Conservation (phyloP, 2,888 invertebrate genomes). For the Oscheius sp. region DNA sequence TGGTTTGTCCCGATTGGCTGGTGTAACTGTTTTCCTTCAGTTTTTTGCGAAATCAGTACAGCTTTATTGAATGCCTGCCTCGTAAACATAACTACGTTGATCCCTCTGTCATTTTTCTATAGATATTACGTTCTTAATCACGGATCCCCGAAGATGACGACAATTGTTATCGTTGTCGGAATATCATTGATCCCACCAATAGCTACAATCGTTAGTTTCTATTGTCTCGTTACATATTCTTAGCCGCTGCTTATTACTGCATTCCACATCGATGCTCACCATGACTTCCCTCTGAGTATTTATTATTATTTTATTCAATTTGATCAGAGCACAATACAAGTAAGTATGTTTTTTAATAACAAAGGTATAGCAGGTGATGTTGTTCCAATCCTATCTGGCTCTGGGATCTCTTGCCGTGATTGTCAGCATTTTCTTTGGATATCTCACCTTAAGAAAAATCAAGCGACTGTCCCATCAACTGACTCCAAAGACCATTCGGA, state of each 20-base stretch:
- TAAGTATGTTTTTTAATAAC: not conserved
- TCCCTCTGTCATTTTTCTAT: conserved; percentile 5
- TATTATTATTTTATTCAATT: not conserved
- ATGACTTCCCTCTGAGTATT: not conserved
- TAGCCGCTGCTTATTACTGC: not conserved
- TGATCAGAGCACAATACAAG: not conserved
- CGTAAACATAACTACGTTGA: conserved; percentile 10
- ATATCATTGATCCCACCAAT: not conserved
- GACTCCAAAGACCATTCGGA: not conserved
- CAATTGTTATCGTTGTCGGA: not conserved
- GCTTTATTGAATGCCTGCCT: not conserved
- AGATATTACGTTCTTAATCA: conserved; percentile 1
- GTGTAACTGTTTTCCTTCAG: not conserved
- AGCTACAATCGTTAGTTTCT: not conserved
- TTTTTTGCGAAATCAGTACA: not conserved
- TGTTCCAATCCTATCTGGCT: not conserved
- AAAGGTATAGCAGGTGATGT: not conserved
- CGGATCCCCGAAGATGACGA: not conserved
- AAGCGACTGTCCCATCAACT: not conserved
- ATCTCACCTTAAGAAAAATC: not conserved
- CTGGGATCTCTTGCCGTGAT: not conserved
- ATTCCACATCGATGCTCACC: not conserved
- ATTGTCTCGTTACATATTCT: not conserved
- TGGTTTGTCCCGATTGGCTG: conserved; percentile 5
- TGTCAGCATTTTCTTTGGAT: not conserved